These are phyloP conservation scores for Apodemia hepburni DNA, from an alignment of 2,888 invertebrate genomes.

Conservation along the genomic window DNA sequence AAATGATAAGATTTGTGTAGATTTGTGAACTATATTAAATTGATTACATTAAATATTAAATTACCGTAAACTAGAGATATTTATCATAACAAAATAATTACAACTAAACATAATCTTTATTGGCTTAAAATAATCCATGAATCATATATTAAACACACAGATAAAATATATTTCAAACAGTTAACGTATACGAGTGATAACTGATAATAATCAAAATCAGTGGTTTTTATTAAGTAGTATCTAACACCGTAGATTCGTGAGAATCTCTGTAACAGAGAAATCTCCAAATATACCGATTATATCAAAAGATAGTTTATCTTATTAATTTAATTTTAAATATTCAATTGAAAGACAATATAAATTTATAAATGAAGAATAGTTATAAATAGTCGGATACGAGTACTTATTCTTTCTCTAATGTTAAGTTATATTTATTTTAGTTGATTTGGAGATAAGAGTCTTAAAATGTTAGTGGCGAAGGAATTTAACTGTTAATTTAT, in stretches of 20 bases:
- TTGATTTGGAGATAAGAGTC: neutral
- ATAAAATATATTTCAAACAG: neutral
- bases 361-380: neutral
- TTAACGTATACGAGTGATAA: no score
- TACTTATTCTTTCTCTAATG: neutral
- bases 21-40: no score
- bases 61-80: neutral
- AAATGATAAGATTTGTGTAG: no score
- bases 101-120: neutral
- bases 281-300: neutral
- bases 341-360: slow-evolving; percentile 10
- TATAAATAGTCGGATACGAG: neutral
- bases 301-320: neutral
- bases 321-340: slow-evolving; percentile 11
- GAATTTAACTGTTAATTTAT: slow-evolving; percentile 9
- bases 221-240: neutral
- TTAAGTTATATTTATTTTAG: neutral
- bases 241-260: neutral
- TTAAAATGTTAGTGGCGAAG: slow-evolving; percentile 9
- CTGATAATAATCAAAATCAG: neutral
- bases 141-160: neutral
- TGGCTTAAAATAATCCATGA: neutral
- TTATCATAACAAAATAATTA: neutral
- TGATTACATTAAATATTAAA: neutral
- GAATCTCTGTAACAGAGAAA: neutral